phyloP scores from a whole-genome alignment of 2,113 vertebrate species.

The rat (Rattus norvegicus) region DNA sequence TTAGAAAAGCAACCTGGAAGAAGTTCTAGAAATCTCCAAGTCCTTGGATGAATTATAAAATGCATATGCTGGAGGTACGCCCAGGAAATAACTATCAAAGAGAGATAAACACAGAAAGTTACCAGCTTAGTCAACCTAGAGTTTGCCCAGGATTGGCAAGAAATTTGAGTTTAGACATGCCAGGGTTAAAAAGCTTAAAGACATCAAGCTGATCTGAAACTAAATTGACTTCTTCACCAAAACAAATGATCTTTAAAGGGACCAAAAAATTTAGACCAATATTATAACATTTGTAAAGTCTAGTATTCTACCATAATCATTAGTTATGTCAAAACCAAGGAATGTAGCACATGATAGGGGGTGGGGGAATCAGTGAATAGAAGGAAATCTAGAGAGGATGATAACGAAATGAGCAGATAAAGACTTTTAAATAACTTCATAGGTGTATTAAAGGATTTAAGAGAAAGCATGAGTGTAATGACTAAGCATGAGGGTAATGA shows the following conservation, averaged over 20 bases:
- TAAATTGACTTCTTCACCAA: neutral
- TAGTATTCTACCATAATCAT: neutral
- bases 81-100: neutral
- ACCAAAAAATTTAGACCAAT: neutral
- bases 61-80: neutral
- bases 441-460: neutral
- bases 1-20: neutral
- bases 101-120: neutral
- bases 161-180: neutral
- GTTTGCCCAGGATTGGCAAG: neutral
- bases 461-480: neutral
- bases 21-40: neutral
- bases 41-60: neutral
- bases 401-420: neutral
- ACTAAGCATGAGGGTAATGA: neutral
- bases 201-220: neutral
- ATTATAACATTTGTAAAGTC: neutral
- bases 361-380: neutral
- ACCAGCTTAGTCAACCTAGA: neutral
- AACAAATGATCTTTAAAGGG: conserved; percentile 22
- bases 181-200: neutral
- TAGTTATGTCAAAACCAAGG: neutral
- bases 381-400: neutral
- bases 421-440: neutral
- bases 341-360: neutral